Base-by-base conservation (phyloP, 2,113 vertebrate species). In the Sitta europaea region DNA sequence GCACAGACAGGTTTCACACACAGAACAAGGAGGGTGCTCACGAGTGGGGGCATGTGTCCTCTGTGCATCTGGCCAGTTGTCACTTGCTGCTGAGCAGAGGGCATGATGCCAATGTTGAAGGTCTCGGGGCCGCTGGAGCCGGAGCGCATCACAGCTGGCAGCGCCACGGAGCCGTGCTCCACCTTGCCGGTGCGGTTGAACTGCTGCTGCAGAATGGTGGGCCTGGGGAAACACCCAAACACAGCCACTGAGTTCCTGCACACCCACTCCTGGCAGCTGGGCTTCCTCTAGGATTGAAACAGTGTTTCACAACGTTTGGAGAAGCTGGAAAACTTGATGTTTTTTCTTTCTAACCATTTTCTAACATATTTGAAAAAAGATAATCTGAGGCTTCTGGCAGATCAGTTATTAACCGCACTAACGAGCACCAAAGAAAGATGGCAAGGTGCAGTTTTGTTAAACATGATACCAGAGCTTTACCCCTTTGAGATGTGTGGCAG, bases 201-300 rank as follows among this genome's bases (percentile, higher is more conserved):
- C 97, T 99, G 99, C 98, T 99, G 99, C 97, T 99, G 99, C 96
- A 99, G 90, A 91, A 99, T 99, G 33, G 99, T 99, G 62, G 99
- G 98, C 80, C 99, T 99, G 74, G 5, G 22, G 29, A 62, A 31
- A 71, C 67, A 43, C 0, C 29, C 77, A 79, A 79, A 33, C 16
- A 68, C 12, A 17, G 2, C 13, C 4, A 36, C 14, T 58, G 9
- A 75, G 42, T 35, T 35, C 38, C 80, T 81, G 47, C 17, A 50
- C 63, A 62, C 3, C 1, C 6, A 50, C 3, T 14, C 31, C 57
- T 75, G 19, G 0, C 7, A 8, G 18, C 14, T 43, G 2, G 3
- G 72, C 16, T 29, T 82, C 42, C 33, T 63, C 28, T 20, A 48
- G 17, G 25, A 38, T 24, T 75, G 36, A 33, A 77, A 57, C 1